A percentile compares a stretch with the other conserved stretches of the same genome.
Conservation (phyloP, 2,797 vertebrate genomes). For the Protosalanx chinensis region DNA sequence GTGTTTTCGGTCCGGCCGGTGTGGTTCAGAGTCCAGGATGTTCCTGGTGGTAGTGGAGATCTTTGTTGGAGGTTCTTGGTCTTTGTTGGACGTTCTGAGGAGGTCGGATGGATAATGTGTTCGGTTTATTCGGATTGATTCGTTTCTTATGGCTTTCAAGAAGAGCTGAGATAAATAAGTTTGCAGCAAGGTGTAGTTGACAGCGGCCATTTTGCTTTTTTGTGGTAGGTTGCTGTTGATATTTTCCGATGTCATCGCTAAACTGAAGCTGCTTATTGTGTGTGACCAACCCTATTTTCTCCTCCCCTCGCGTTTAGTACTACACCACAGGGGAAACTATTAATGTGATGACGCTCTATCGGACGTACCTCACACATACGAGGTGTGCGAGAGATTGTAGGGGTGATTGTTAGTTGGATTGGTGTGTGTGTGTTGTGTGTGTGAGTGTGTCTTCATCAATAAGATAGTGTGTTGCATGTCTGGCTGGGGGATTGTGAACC, state of each 20-base stretch:
- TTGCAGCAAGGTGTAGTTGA: neutral
- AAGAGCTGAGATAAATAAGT: neutral
- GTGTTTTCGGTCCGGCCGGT: neutral
- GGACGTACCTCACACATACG: neutral
- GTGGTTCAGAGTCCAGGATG: too few species aligned
- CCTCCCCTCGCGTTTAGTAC: too few species aligned
- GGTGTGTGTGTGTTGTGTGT: slow-evolving; percentile 2
- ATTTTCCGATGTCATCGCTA: neutral
- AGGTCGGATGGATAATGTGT: neutral
- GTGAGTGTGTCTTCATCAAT: neutral
- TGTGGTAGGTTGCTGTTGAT: slow-evolving; percentile 3
- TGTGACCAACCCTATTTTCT: neutral
- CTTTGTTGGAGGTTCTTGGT: too few species aligned
- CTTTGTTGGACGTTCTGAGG: too few species aligned
- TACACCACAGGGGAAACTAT: too few species aligned
- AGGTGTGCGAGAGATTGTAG: neutral
- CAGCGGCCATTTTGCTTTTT: neutral
- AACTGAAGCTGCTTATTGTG: neutral
- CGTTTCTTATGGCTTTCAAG: too few species aligned
- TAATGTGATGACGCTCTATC: neutral
- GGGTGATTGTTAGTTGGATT: neutral
- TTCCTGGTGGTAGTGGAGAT: too few species aligned
- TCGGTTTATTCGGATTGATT: too few species aligned
- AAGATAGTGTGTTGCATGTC: slow-evolving; percentile 14
- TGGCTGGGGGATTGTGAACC: slow-evolving; percentile 26